These are phyloP conservation scores for Synaphobranchus kaupii DNA, from an alignment of 2,797 vertebrate species.

Conservation along the genomic window DNA sequence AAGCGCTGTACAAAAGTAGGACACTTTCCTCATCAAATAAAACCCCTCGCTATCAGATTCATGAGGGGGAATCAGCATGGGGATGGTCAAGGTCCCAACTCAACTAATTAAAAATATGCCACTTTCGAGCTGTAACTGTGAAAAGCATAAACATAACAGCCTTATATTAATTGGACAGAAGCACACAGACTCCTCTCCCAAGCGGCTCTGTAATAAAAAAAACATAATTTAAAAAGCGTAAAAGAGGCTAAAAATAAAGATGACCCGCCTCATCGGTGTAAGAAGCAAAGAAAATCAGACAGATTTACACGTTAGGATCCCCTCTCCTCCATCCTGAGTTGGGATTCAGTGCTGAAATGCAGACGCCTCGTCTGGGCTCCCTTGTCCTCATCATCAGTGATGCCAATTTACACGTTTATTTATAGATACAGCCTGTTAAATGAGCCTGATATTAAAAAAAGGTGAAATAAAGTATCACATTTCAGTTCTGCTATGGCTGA, in stretches of 20 bases:
- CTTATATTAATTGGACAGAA: conserved; percentile 9
- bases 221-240: neutral
- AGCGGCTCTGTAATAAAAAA: neutral
- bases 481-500: no score
- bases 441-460: neutral
- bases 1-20: neutral
- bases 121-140: neutral
- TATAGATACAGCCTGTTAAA: neutral
- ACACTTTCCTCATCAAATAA: neutral
- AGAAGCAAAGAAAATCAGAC: neutral
- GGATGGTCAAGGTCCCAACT: neutral
- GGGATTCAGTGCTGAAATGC: neutral
- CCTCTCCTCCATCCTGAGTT: neutral
- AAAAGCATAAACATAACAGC: neutral
- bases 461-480: no score
- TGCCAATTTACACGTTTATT: neutral
- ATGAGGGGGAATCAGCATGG: neutral
- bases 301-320: neutral
- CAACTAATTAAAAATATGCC: conserved; percentile 15
- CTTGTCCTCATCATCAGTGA: neutral
- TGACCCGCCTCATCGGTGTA: neutral
- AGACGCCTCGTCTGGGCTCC: neutral
- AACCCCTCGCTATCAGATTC: neutral
- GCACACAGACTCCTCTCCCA: neutral
- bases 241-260: conserved; percentile 2